A percentile compares a stretch with the other conserved stretches of the same genome.
These are phyloP conservation scores for Drosophila niveifrons DNA, from an alignment of 2,888 invertebrate genomes.

Conservation along the genomic window DNA sequence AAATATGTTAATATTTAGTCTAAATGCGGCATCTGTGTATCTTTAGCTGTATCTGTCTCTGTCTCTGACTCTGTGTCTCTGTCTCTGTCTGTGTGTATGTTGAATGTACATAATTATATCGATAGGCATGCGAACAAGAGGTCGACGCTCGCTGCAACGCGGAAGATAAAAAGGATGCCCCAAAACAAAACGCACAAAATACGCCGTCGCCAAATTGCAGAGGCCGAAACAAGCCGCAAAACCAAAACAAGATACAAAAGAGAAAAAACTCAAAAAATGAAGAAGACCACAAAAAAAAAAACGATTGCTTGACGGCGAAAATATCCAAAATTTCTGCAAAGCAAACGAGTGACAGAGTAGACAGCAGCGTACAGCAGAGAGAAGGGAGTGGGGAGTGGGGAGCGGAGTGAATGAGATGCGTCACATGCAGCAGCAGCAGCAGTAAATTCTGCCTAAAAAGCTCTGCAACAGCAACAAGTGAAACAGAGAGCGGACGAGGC, in stretches of 20 bases:
- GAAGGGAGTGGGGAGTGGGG: neutral
- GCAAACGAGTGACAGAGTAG: constrained; percentile 38
- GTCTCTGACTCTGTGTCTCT: constrained; percentile 5
- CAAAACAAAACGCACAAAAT: constrained; percentile 60
- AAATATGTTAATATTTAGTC: constrained; percentile 70
- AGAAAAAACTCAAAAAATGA: constrained; percentile 21
- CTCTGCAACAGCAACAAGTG: constrained; percentile 69
- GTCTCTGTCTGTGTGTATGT: neutral
- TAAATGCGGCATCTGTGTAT: constrained; percentile 26
- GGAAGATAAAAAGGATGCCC: constrained; percentile 81
- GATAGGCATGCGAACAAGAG: constrained; percentile 48
- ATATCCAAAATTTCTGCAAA: constrained; percentile 73
- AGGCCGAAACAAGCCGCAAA: constrained; percentile 50
- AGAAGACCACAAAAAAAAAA: constrained; percentile 30
- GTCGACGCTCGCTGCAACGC: constrained; percentile 74
- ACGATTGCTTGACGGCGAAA: constrained; percentile 58
- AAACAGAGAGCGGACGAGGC: constrained; percentile 50
- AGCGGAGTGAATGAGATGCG: constrained; percentile 57
- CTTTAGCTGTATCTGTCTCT: constrained; percentile 2
- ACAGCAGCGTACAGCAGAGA: constrained; percentile 12
- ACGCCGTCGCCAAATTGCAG: constrained; percentile 69
- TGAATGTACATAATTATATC: constrained; percentile 62
- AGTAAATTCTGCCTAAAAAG: constrained; percentile 73
- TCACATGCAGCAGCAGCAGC: constrained; percentile 72
- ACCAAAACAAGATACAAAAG: constrained; percentile 22